Base-by-base conservation (phyloP, 2,888 invertebrate genomes). In the Masnerella sp. region DNA sequence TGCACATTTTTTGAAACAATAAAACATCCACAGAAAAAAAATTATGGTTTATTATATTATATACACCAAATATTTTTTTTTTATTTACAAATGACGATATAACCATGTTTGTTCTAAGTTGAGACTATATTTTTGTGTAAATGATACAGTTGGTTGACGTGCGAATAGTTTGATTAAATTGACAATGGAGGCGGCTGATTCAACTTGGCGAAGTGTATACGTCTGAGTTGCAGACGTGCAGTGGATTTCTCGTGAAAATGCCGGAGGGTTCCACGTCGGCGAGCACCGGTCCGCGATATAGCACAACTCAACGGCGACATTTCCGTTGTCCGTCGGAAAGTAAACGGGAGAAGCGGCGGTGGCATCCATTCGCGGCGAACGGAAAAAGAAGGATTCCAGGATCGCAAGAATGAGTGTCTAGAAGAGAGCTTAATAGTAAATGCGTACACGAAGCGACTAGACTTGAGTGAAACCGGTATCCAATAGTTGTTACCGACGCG, bases 321-420 rank as follows among this genome's bases (percentile, higher is more conserved):
- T 74, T 74, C 74, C 74, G 74, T 74, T 69, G 74, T 74, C 74
- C 70, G 74, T 70, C 74, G 74, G 70, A 70, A 56, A 65, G 65
- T 47, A 61, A 74, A 61, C 65, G 68, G 74, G 54, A 69, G 74
- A 69, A 18, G 64, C 65, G 64, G 45, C 54, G 32, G 54, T 45
- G 59, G 59, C 47, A 54, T 51, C 51, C 64, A 56, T 64, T 72
- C 62, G 67, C 32, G 62, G 67, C 58, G 56, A 67, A 52, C 22
- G 62, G 61, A 64, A 70, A 62, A 69, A 69, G 64, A 54, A 64
- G 36, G 40, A 74, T 69, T 68, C 52, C 43, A 36, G 61, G 56
- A 56, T 72, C 14, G 70, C 61, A 74, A 70, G 70, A 70, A 74
- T 74, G 70, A 74, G 65, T 47, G 67, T 72, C 72, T 72, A 47